Percentiles rank a stretch among this genome's conserved stretches.
Evolutionary conservation across 2,797 vertebrate genomes (phyloP).

Genomic region (Synanceia verrucosa): DNA sequence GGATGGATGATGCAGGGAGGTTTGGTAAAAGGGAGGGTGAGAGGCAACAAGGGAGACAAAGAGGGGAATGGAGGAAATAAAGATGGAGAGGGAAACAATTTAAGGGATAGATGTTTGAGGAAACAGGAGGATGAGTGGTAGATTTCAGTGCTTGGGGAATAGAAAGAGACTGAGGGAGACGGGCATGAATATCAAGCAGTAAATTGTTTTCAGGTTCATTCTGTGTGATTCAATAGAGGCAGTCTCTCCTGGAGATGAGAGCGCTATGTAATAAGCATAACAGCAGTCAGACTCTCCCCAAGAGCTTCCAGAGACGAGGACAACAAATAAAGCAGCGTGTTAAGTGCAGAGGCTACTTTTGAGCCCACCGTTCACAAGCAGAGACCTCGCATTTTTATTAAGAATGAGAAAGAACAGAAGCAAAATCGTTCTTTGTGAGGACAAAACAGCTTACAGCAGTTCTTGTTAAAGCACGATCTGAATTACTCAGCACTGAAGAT

Average conservation of each 20-base stretch:
- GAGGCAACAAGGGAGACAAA: neutral
- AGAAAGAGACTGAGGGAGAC: constrained; percentile 21
- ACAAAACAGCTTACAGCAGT: constrained; percentile 47
- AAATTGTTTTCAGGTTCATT: constrained; percentile 52
- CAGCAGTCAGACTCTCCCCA: constrained; percentile 23
- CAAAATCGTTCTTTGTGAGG: constrained; percentile 37
- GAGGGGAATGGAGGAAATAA: neutral
- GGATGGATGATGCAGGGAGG: constrained; percentile 2
- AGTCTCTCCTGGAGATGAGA: constrained; percentile 47
- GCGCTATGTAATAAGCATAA: constrained; percentile 29
- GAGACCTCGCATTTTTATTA: constrained; percentile 9
- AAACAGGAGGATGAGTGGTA: constrained; percentile 19
- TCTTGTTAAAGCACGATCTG: constrained; percentile 31
- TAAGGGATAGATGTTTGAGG: constrained; percentile 9
- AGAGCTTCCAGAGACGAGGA: constrained; percentile 15
- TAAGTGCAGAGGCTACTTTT: constrained; percentile 16
- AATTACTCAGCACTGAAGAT: constrained; percentile 27
- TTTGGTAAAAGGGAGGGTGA: neutral
- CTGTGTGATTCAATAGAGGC: constrained; percentile 38
- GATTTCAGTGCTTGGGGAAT: constrained; percentile 24
- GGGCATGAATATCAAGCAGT: constrained; percentile 47
- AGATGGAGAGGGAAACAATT: constrained; percentile 6
- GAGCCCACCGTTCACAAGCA: constrained; percentile 8
- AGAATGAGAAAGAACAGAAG: constrained; percentile 21
- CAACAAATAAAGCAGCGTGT: constrained; percentile 36